Conservation (phyloP, 64 coral and sea anemone species). For the Cladopsammia gracilis region DNA sequence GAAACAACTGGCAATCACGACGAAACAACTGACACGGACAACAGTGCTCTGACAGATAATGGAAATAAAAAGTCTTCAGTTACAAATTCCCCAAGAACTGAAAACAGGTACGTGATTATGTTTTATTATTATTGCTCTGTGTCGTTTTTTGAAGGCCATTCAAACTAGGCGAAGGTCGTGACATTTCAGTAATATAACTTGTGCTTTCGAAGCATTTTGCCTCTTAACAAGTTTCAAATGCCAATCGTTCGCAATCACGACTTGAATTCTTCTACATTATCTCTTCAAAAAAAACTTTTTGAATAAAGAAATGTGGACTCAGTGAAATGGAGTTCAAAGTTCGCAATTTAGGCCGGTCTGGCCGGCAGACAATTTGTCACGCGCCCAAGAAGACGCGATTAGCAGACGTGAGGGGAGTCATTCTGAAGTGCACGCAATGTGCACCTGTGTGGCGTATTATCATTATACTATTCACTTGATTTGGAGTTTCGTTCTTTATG, state of each 20-base stretch:
- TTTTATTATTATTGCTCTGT: background rate
- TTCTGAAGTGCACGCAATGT: background rate
- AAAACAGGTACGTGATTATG: constrained; percentile 16
- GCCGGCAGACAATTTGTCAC: constrained; percentile 26
- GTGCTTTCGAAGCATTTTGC: background rate
- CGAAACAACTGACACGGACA: background rate
- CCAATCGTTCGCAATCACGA: background rate
- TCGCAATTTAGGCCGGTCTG: background rate
- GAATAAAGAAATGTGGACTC: background rate
- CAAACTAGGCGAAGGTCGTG: constrained; percentile 42
- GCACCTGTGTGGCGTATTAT: background rate
- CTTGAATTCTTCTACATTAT: background rate
- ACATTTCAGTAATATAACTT: background rate
- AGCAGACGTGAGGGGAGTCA: background rate
- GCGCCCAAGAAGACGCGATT: background rate
- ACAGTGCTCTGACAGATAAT: background rate
- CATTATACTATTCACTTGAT: background rate
- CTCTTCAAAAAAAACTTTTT: background rate
- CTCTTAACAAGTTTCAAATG: background rate
- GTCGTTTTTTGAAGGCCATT: constrained; percentile 13
- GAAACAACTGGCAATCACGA: background rate
- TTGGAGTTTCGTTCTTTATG: background rate
- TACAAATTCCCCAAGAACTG: background rate
- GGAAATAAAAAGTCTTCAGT: background rate
- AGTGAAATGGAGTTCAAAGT: constrained; percentile 11